phyloP scores from a whole-genome alignment of 2,113 vertebrate species.

The Delphinapterus leucas region DNA sequence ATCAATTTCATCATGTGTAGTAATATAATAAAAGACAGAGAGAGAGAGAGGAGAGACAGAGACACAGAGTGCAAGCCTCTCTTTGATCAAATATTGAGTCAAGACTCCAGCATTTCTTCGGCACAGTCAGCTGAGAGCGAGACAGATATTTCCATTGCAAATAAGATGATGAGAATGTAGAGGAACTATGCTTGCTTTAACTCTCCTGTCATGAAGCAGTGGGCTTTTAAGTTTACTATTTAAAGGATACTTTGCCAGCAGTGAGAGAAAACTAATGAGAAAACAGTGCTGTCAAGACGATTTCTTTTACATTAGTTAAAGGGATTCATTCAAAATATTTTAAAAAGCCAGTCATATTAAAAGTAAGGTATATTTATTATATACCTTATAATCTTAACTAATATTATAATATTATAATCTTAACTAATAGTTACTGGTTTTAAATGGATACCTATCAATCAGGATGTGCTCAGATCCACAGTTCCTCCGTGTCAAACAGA shows the following conservation, averaged over 20 bases:
- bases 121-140: not conserved
- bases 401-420: not conserved
- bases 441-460: not conserved
- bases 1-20: not conserved
- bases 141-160: not conserved
- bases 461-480: not conserved
- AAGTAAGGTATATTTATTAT: no score
- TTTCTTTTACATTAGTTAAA: slow-evolving; percentile 36
- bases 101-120: not conserved
- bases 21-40: not conserved
- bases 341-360: not conserved
- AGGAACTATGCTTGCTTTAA: not conserved
- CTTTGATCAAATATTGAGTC: not conserved
- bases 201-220: not conserved
- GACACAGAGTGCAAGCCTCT: not conserved
- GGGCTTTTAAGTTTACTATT: not conserved
- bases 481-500: not conserved
- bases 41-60: not conserved
- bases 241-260: slow-evolving; percentile 5
- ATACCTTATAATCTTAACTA: no score
- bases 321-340: slow-evolving; percentile 33
- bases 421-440: slow-evolving; percentile 1
- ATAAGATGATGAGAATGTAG: not conserved
- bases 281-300: not conserved
- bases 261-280: not conserved